phyloP scores from a whole-genome alignment of 2,797 vertebrate genomes.

The Scolopax bukidnonensis region DNA sequence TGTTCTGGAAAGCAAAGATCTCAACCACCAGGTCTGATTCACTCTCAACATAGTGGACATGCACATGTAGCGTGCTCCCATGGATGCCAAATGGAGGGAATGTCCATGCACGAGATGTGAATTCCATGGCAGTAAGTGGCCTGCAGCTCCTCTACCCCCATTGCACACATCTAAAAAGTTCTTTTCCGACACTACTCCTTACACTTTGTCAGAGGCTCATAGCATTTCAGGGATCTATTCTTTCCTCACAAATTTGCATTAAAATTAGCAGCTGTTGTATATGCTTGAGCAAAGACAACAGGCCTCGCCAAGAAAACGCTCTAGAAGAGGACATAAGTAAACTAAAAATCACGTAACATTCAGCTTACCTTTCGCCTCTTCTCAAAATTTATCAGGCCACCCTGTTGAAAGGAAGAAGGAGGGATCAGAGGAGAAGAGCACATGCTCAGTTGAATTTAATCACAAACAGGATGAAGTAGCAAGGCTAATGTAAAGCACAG shows the following conservation, averaged over 20 bases:
- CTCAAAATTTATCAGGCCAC: constrained; percentile 94
- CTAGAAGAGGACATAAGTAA: neutral
- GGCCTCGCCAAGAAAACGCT: neutral
- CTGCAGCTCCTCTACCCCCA: neutral
- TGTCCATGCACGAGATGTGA: neutral
- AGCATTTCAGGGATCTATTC: neutral
- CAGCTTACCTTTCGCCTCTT: constrained; percentile 91
- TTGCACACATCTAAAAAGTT: neutral
- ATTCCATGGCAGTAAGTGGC: neutral
- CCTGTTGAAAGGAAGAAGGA: constrained; percentile 76
- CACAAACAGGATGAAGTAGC: neutral
- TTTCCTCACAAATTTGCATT: neutral
- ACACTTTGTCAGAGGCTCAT: neutral
- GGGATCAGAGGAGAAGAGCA: neutral
- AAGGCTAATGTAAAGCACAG: neutral
- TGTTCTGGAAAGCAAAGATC: neutral
- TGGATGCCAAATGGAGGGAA: neutral
- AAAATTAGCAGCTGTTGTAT: neutral
- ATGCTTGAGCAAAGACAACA: neutral
- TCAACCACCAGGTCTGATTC: neutral
- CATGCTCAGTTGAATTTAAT: neutral
- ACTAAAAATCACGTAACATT: neutral
- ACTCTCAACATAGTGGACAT: neutral
- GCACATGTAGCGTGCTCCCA: neutral
- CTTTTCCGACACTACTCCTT: neutral